phyloP scores from a whole-genome alignment of 2,113 vertebrate species.

The Chaetorhynchus papuensis region DNA sequence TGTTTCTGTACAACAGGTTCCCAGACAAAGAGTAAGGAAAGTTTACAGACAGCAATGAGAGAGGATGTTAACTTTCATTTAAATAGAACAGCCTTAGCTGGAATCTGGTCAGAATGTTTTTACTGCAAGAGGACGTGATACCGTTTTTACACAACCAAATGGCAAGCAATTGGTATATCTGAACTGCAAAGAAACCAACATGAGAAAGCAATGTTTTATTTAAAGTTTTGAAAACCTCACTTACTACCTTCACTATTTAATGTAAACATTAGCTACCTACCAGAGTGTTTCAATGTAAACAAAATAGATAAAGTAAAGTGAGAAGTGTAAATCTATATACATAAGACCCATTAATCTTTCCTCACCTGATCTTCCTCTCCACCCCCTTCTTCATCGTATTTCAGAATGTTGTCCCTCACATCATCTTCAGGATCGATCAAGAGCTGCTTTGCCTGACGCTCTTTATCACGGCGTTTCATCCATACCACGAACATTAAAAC shows the following conservation, averaged over 20 bases:
- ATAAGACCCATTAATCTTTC: neutral
- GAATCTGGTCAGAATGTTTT: neutral
- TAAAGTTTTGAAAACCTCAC: neutral
- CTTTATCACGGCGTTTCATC: slow-evolving; percentile 96
- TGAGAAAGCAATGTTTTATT: neutral
- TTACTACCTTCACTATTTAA: neutral
- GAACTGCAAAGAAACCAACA: neutral
- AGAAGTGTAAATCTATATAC: neutral
- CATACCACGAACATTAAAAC: slow-evolving; percentile 95
- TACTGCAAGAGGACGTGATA: neutral
- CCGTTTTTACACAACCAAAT: neutral
- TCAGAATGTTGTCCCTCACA: slow-evolving; percentile 94
- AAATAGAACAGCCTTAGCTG: neutral
- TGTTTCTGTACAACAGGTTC: neutral
- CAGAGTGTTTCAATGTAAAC: neutral
- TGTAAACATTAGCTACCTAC: neutral
- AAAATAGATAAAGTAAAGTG: neutral
- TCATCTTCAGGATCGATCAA: slow-evolving; percentile 96
- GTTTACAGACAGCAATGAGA: neutral
- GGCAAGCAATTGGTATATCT: neutral
- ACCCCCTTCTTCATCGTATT: slow-evolving; percentile 98
- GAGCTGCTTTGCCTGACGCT: slow-evolving; percentile 93
- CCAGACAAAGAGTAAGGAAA: neutral
- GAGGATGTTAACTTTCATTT: neutral
- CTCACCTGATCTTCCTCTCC: slow-evolving; percentile 98